Evolutionary conservation across 2,113 vertebrate genomes (phyloP).

Genomic region (Canis aureus): DNA sequence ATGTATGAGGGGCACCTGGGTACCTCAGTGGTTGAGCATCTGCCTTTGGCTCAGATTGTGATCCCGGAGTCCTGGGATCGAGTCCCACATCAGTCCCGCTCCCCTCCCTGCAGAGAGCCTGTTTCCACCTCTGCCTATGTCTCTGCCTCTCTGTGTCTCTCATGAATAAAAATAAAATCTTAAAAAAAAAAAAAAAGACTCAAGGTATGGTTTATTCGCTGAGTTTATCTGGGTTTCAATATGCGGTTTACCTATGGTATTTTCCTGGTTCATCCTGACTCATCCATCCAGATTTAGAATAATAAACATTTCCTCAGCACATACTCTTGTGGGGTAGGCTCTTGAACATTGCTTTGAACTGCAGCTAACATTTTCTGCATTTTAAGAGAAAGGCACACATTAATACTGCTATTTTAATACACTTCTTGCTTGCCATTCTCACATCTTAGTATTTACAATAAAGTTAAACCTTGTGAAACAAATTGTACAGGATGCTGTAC

Average conservation of each 20-base stretch:
- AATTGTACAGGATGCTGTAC: not conserved
- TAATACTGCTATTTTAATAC: not conserved
- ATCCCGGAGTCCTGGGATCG: no score
- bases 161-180: no score
- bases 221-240: not conserved
- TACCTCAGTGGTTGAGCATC: no score
- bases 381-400: conserved; percentile 4
- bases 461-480: conserved; percentile 3
- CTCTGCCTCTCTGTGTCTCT: no score
- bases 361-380: not conserved
- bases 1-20: not conserved
- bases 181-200: no score
- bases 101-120: no score
- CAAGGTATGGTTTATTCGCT: not conserved
- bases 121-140: no score
- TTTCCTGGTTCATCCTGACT: not conserved
- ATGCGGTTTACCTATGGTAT: not conserved
- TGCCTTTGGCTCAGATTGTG: no score
- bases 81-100: no score
- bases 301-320: not conserved
- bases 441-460: not conserved
- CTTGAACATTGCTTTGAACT: not conserved
- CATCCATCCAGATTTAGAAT: not conserved
- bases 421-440: not conserved
- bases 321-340: not conserved